Conservation (phyloP, 2,797 vertebrate species). For the Falco novaeseelandiae region DNA sequence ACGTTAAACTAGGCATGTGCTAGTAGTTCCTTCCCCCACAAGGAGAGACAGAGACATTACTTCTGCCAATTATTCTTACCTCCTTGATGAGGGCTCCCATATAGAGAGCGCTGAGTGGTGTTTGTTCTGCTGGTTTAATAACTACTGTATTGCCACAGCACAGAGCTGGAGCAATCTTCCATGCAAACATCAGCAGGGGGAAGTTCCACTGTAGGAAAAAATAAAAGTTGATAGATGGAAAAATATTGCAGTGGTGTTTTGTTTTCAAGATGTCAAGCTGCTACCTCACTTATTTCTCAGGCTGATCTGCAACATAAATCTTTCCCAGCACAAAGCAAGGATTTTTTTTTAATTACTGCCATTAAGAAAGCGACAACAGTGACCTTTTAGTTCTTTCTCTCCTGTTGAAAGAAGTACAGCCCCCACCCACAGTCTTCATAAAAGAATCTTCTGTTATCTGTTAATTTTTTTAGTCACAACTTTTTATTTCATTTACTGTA, state of each 20-base stretch:
- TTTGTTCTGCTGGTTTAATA: conserved; percentile 98
- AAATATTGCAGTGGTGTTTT: conserved; percentile 52
- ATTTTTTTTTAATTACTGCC: conserved; percentile 51
- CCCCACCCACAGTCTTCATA: not conserved
- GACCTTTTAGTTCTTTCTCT: conserved; percentile 42
- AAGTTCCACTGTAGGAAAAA: conserved; percentile 93
- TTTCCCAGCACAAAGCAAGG: conserved; percentile 50
- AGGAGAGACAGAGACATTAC: not conserved
- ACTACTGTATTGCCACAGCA: conserved; percentile 97
- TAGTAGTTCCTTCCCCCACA: not conserved
- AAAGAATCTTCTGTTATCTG: not conserved
- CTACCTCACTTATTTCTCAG: conserved; percentile 70
- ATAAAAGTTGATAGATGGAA: conserved; percentile 66
- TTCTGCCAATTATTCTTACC: conserved; percentile 75
- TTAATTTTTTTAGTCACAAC: not conserved
- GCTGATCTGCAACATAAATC: conserved; percentile 64
- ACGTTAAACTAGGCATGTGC: not conserved
- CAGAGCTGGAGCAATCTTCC: conserved; percentile 96
- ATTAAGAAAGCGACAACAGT: conserved; percentile 37
- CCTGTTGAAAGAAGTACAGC: conserved; percentile 3
- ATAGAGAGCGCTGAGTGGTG: conserved; percentile 95
- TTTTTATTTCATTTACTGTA: not conserved
- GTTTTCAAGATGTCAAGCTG: conserved; percentile 72
- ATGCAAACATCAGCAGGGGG: conserved; percentile 97
- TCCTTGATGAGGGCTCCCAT: conserved; percentile 95